Percentiles rank a stretch among this genome's conserved stretches.
phyloP scores from a whole-genome alignment of 2,113 vertebrate species.

The Asarcornis scutulata region DNA sequence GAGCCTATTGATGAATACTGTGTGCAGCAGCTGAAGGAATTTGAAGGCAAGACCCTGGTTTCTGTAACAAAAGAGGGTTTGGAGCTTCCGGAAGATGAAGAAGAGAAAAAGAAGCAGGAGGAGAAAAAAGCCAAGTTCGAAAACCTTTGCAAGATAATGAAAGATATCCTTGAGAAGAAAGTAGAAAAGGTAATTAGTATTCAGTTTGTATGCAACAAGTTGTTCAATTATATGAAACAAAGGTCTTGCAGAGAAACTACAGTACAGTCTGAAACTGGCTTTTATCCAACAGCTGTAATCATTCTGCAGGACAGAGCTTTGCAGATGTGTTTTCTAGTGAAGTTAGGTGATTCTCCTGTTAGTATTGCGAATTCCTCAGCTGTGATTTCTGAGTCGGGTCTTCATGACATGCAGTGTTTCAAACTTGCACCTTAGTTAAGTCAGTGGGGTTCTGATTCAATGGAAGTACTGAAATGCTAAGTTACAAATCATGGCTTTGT shows the following conservation, averaged over 20 bases:
- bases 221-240: too few relatives aligned
- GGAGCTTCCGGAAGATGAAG: constrained; percentile 87
- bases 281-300: too few relatives aligned
- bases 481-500: rapidly evolving
- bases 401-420: too few relatives aligned
- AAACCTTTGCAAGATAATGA: constrained; percentile 88
- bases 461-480: rapidly evolving
- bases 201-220: too few relatives aligned
- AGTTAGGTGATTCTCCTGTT: too few relatives aligned
- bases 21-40: constrained; percentile 87
- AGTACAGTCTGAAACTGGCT: too few relatives aligned
- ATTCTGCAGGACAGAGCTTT: too few relatives aligned
- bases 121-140: constrained; percentile 86
- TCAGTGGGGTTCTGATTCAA: neutral
- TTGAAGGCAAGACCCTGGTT: constrained; percentile 86
- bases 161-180: constrained; percentile 88
- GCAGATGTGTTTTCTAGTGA: too few relatives aligned
- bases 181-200: constrained; percentile 81
- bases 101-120: constrained; percentile 86
- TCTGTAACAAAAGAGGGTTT: constrained; percentile 87
- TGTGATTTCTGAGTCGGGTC: too few relatives aligned
- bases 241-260: too few relatives aligned
- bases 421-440: rapidly evolving
- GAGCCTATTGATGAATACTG: constrained; percentile 88
- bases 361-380: too few relatives aligned